Base-by-base conservation (phyloP, 2,797 vertebrate genomes). In the Austrolebias charrua region DNA sequence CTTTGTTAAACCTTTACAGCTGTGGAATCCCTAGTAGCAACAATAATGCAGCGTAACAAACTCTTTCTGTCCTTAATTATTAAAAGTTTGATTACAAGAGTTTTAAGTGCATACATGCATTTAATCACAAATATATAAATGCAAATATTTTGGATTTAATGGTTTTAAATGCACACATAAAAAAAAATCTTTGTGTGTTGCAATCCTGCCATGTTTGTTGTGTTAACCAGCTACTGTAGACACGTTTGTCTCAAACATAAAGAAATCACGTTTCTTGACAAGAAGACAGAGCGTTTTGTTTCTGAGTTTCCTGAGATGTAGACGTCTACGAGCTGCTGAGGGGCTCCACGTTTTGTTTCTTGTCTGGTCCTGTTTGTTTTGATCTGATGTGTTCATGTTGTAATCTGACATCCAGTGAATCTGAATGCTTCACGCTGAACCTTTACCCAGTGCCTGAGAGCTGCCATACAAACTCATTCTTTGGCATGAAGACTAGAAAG, bases 1-100 rank as follows among this genome's bases (percentile, higher is more conserved):
- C 69, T 79, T 78, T 76, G 2, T 59, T 53, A 68, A 86, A 72
- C 76, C 69, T 60, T 88, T 78, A 74, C 83, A 87, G 82, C 83
- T 85, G 81, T 65, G 66, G 75, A 63, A 72, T 60, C 67, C 62
- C 64, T 60, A 75, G 51, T 55, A 62, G 62, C 68, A 76, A 76
- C 69, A 76, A 79, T 78, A 72, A 63, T 55, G 72, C 62, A 61
- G 55, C 48, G 51, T 71, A 80, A 69, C 51, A 68, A 66, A 79
- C 62, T 71, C 69, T 52, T 65, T 60, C 64, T 52, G 64, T 73
- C 71, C 44, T 52, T 65, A 60, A 73, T 82, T 82, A 81, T 74
- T 42, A 76, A 62, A 64, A 69, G 28, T 14, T 24, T 45, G 38
- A 70, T 63, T 50, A 42, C 13, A 29, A 66, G 70, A 69, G 75